Base-by-base conservation (phyloP, 64 coral and sea anemone species). In the Stichodactyla helianthus region DNA sequence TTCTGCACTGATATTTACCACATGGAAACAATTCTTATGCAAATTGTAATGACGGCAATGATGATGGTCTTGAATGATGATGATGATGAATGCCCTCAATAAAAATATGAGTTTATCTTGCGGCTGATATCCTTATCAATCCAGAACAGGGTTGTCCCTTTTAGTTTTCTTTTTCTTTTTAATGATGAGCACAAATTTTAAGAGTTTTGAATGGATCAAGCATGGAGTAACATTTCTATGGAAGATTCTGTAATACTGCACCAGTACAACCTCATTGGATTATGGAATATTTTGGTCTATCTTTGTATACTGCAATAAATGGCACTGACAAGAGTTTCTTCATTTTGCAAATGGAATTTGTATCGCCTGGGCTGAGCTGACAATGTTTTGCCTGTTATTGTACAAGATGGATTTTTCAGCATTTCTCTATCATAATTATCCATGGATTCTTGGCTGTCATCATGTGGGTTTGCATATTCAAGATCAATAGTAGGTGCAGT, bases 81-180 rank as follows among this genome's bases (percentile, higher is more conserved):
- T 74, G 68, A 74, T 74, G 68, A 74, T 31, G 17, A 74, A 23
- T 74, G 68, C 68, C 68, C 17, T 31, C 68, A 74, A 74, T 74
- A 74, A 74, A 65, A 74, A 74, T 74, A 74, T 74, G 1, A 31
- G 23, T 28, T 74, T 26, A 20, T 26, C 23, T 12, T 11, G 25
- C 10, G 25, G 68, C 68, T 23, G 12, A 74, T 27, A 74, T 74
- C 68, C 68, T 74, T 74, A 23, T 74, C 7, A 35, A 27, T 44
- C 35, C 10, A 74, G 68, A 27, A 74, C 68, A 74, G 68, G 68
- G 68, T 11, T 74, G 8, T 14, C 23, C 68, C 23, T 11, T 74
- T 74, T 25, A 27, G 2, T n/a, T 1, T 74, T 74, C 6, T 31
- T 28, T 19, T 74, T 2, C 62, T 12, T 65, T 31, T 26, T 74